A percentile compares a stretch with the other conserved stretches of the same genome.
These are phyloP conservation scores for Anguilla megastoma DNA, from an alignment of 2,797 vertebrate genomes.

Conservation along the genomic window DNA sequence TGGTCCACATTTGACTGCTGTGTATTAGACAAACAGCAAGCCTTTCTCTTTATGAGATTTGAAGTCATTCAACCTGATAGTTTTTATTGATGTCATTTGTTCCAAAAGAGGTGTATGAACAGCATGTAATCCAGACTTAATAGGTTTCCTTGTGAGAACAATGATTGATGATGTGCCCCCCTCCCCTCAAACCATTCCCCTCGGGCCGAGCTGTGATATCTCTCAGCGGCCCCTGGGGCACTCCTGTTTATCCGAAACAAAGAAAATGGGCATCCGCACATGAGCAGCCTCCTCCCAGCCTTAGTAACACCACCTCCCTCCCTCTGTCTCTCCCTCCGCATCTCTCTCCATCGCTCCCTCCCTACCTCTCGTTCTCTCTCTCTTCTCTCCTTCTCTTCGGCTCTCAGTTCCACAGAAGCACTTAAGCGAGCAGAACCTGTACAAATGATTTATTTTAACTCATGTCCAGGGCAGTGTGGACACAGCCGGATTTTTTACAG, in stretches of 20 bases:
- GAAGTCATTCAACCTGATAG: neutral
- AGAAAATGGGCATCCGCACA: neutral
- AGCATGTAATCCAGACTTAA: neutral
- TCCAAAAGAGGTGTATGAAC: neutral
- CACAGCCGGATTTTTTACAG: neutral
- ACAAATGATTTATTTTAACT: conserved; percentile 7
- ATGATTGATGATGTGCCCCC: neutral
- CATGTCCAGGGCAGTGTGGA: neutral
- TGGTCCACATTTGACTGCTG: neutral
- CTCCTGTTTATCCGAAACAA: conserved; percentile 8
- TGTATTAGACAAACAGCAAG: neutral
- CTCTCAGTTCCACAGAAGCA: neutral
- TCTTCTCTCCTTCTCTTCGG: neutral
- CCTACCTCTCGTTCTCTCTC: neutral
- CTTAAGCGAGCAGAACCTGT: conserved; percentile 22
- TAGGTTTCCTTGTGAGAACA: neutral
- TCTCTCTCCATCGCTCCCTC: neutral
- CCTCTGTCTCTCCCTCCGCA: neutral
- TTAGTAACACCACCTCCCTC: neutral
- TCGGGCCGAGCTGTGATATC: neutral
- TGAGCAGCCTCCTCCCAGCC: neutral
- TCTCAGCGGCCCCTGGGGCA: neutral
- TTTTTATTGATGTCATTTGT: neutral
- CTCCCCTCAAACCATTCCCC: neutral
- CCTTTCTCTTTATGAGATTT: neutral